phyloP scores from a whole-genome alignment of 2,888 invertebrate genomes.

The Hymenopus coronatus region DNA sequence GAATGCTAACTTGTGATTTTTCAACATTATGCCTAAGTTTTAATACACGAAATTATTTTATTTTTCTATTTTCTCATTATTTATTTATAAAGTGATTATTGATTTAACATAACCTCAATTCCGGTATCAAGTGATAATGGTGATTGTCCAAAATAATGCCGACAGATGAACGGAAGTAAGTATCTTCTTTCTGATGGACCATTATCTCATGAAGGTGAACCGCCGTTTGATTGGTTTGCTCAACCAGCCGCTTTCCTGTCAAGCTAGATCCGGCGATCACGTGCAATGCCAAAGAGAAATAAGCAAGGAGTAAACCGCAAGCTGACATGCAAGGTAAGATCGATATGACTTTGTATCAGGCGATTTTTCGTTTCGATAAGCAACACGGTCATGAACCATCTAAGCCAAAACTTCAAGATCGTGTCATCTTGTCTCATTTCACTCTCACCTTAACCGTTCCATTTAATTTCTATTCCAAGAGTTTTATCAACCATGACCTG shows the following conservation, averaged over 20 bases:
- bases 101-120: no score
- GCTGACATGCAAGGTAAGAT: neutral
- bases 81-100: no score
- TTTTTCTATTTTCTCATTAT: no score
- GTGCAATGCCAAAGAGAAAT: neutral
- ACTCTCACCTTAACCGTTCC: neutral
- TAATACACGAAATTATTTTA: no score
- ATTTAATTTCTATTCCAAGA: neutral
- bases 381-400: neutral
- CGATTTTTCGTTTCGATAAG: neutral
- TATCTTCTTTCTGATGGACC: neutral
- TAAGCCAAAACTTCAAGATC: neutral
- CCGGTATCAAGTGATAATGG: no score
- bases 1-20: no score
- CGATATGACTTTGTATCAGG: neutral
- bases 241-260: neutral
- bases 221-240: neutral
- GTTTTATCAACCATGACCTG: neutral
- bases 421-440: neutral
- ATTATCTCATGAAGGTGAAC: neutral
- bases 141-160: neutral
- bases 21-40: no score
- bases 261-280: neutral
- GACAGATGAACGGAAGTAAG: neutral
- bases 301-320: neutral